phyloP scores from a whole-genome alignment of 2,888 invertebrate species.

The Acronicta aceris region DNA sequence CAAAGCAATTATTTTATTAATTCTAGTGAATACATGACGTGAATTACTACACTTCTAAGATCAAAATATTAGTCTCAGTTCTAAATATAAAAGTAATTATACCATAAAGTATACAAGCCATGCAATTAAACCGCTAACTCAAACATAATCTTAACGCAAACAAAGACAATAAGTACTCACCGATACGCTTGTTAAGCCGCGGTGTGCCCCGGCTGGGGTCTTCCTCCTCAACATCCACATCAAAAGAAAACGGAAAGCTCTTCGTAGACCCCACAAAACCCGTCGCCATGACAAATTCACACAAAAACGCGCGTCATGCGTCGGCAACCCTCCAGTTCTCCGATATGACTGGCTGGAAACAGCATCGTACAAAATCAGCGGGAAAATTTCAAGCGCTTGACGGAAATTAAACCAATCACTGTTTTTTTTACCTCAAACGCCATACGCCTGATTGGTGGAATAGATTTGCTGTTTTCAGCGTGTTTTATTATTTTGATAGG shows the following conservation, averaged over 20 bases:
- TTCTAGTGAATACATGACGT: background rate
- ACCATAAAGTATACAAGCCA: conserved; percentile 19
- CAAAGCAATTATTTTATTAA: background rate
- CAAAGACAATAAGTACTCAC: conserved; percentile 64
- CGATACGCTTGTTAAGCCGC: conserved; percentile 77
- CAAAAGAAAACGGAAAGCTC: conserved; percentile 86
- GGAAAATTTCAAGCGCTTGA: conserved; percentile 56
- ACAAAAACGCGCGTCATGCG: conserved; percentile 50
- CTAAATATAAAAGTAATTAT: conserved; percentile 15
- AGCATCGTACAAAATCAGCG: conserved; percentile 47
- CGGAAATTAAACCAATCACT: conserved; percentile 44
- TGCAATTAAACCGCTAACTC: conserved; percentile 33
- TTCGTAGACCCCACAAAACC: conserved; percentile 86
- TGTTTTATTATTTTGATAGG: conserved; percentile 46
- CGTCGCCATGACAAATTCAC: conserved; percentile 72
- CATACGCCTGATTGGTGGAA: conserved; percentile 27
- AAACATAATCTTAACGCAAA: conserved; percentile 49
- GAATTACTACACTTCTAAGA: conserved; percentile 4
- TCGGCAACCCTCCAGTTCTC: conserved; percentile 50
- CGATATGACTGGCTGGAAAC: conserved; percentile 56
- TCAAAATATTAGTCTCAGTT: conserved; percentile 10
- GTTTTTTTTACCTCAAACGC: conserved; percentile 14
- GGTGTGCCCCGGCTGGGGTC: conserved; percentile 73
- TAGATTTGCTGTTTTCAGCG: conserved; percentile 31
- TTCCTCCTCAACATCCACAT: conserved; percentile 82